phyloP scores from a whole-genome alignment of 2,888 invertebrate genomes.

The Caenorhabditis sp. region DNA sequence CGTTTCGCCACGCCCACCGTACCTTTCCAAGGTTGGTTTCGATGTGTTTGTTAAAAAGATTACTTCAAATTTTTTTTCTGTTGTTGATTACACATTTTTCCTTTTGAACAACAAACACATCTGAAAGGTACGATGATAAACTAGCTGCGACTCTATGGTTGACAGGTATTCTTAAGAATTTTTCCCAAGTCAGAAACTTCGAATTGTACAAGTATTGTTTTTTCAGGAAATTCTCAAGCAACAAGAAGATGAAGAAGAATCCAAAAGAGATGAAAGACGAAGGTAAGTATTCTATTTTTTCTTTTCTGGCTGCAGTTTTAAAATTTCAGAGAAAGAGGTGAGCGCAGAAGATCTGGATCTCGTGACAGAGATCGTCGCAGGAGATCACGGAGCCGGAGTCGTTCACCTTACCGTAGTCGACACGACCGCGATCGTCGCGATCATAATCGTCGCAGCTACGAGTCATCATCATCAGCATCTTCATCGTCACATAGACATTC shows the following conservation, averaged over 20 bases:
- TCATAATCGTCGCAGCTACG: conserved; percentile 12
- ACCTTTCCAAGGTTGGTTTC: conserved; percentile 4
- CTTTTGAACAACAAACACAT: not conserved
- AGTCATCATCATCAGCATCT: conserved; percentile 7
- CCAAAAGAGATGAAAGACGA: conserved; percentile 22
- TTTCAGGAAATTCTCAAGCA: conserved; percentile 34
- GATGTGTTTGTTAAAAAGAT: conserved; percentile 2
- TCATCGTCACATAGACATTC: not conserved
- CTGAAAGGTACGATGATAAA: conserved; percentile 2
- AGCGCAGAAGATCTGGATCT: conserved; percentile 2
- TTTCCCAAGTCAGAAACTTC: not conserved
- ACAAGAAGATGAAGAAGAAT: conserved; percentile 25
- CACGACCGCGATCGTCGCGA: conserved; percentile 13
- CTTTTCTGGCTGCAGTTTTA: not conserved
- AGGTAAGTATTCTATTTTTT: conserved; percentile 21
- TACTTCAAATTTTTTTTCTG: not conserved
- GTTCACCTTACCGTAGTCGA: conserved; percentile 6
- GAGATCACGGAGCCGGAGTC: not conserved
- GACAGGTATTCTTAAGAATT: not conserved
- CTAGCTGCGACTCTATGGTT: not conserved
- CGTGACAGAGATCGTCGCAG: not conserved
- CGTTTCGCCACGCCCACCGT: not conserved
- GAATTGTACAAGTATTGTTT: not conserved
- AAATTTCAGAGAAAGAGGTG: conserved; percentile 22
- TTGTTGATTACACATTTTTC: not conserved